Percentiles rank a stretch among this genome's conserved stretches.
phyloP scores from a whole-genome alignment of 2,113 vertebrate species.

The Theropithecus gelada region DNA sequence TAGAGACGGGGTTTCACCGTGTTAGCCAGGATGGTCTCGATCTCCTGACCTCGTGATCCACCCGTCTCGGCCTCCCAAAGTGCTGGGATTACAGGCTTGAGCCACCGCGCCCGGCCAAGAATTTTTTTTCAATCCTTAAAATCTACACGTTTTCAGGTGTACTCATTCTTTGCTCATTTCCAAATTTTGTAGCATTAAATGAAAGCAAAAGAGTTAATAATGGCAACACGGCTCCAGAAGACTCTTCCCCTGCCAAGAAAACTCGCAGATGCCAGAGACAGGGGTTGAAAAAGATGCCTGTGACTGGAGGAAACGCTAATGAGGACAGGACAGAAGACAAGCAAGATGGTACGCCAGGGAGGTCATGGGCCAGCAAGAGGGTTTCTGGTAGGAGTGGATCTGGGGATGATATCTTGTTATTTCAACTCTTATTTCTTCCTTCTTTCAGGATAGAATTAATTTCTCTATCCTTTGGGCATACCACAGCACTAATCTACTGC shows the following conservation, averaged over 20 bases:
- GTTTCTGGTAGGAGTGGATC: neutral
- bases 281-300: neutral
- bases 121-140: neutral
- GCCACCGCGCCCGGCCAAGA: too few relatives aligned
- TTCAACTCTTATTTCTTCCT: neutral
- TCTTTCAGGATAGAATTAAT: neutral
- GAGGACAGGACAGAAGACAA: neutral
- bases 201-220: constrained; percentile 31
- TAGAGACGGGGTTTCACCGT: too few relatives aligned
- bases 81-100: too few relatives aligned
- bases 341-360: constrained; percentile 2
- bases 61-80: too few relatives aligned
- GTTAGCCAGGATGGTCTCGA: too few relatives aligned
- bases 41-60: too few relatives aligned
- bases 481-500: neutral
- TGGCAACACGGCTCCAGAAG: neutral
- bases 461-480: neutral
- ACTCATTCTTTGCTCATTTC: neutral
- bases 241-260: constrained; percentile 59
- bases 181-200: constrained; percentile 12
- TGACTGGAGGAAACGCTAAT: neutral
- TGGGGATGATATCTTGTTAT: neutral
- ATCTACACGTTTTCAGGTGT: neutral
- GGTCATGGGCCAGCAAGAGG: neutral
- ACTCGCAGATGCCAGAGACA: neutral